Conservation (phyloP, 2,888 invertebrate genomes). For the Brachylomia viminalis region DNA sequence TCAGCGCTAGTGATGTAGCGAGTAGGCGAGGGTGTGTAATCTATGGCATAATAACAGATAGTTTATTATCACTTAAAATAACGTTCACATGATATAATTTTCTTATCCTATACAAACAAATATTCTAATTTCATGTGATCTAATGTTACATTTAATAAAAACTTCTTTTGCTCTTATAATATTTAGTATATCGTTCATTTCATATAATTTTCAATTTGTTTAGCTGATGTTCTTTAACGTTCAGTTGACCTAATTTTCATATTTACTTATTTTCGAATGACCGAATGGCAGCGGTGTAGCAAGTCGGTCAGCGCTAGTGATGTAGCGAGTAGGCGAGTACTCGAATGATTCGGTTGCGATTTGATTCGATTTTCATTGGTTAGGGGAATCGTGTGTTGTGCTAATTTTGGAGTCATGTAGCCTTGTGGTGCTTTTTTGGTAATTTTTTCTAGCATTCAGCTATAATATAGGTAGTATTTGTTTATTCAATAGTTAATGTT, state of each 20-base stretch:
- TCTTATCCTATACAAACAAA: no score
- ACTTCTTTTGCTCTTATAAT: no score
- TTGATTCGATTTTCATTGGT: background rate
- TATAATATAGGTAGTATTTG: background rate
- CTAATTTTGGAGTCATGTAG: background rate
- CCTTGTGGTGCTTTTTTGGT: background rate
- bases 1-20: conserved; percentile 48
- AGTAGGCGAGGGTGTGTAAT: background rate
- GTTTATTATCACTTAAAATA: no score
- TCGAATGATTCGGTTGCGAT: background rate
- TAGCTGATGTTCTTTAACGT: no score
- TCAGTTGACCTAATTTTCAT: no score
- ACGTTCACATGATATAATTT: no score
- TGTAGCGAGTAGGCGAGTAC: background rate
- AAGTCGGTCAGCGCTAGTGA: conserved; percentile 55
- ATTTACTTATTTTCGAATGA: no score
- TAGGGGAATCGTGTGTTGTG: background rate
- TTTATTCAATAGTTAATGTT: background rate
- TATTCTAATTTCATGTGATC: no score
- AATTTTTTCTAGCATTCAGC: background rate
- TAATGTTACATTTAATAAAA: no score
- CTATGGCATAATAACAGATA: no score
- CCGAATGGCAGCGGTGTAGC: conserved; percentile 42
- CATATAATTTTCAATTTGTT: no score
- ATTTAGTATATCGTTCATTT: no score